Evolutionary conservation across 2,797 vertebrate species (phyloP), one percentile per base, ranked within the genome.

Genomic region (Acipenser transmontanus): DNA sequence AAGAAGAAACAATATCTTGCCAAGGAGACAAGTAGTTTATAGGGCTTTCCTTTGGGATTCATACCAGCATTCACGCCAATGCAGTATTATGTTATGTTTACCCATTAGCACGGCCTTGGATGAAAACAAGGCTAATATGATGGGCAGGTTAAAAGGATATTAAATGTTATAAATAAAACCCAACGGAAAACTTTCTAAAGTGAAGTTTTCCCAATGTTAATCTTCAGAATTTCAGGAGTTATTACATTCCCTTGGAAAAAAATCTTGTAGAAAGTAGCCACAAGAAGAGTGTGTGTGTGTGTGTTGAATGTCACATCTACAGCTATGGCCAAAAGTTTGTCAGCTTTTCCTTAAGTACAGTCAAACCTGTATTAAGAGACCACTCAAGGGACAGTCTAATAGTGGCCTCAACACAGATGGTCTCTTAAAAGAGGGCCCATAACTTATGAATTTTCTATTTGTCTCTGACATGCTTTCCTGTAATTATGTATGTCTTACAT

Each of bases 261-360:
- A 56, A 54, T 13, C 14, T 13, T 59, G 49, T 34, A 20, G 51
- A 61, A 20, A 54, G 61, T 75, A 76, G 74, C 71, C 68, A 73
- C 72, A 74, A 80, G 71, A 57, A 59, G 78, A 76, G 79, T 34
- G 20, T 34, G 20, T 34, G 20, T 34, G 68, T 79, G 70, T 76
- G 79, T 77, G 77, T 76, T 81, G 80, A 85, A 80, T 67, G 82
- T 80, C 87, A 86, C 85, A 89, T 88, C 87, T 85, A 77, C 77
- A 85, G 61, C 34, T 61, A 34, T 34, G 20, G 68, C 34, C 54
- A 57, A 69, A 71, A 66, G 59, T 68, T 67, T 66, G 66, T 66
- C 56, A 65, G 66, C 68, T 69, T 65, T 73, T 73, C 72, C 70
- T 69, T 69, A 68, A 12, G 20, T 34, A 34, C 20, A 34, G 20